These are phyloP conservation scores for Hemibagrus wyckioides DNA, from an alignment of 2,113 vertebrate genomes.

Conservation along the genomic window DNA sequence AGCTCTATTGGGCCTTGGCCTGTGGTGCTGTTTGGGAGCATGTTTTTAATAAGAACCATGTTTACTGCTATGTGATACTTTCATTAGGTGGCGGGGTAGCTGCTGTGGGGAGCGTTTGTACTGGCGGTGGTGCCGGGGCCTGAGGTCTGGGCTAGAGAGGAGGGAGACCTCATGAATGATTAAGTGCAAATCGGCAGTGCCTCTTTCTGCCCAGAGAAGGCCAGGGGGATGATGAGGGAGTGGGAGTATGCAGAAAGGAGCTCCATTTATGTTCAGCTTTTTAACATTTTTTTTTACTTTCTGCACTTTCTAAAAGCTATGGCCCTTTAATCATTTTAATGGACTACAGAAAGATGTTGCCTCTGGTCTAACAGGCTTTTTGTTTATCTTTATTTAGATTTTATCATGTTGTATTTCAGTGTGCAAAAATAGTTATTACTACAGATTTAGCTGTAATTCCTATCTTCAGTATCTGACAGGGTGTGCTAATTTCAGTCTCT, in stretches of 20 bases:
- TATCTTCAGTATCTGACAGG: not conserved
- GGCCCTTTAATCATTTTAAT: conserved; percentile 33
- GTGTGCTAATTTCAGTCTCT: conserved; percentile 12
- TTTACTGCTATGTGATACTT: conserved; percentile 49
- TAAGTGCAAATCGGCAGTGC: conserved; percentile 46
- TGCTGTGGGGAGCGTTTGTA: conserved; percentile 38
- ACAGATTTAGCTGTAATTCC: not conserved
- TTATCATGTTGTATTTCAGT: not conserved
- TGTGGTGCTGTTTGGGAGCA: conserved; percentile 47
- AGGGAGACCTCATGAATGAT: conserved; percentile 48
- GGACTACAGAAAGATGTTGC: conserved; percentile 17
- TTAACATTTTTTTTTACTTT: conserved; percentile 38
- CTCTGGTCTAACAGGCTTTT: conserved; percentile 13
- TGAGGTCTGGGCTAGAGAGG: conserved; percentile 25
- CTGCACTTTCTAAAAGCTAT: conserved; percentile 14
- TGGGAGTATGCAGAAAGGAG: conserved; percentile 17
- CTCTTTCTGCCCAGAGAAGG: conserved; percentile 25
- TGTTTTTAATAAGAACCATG: conserved; percentile 47
- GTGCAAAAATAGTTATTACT: not conserved
- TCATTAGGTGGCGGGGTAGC: conserved; percentile 40
- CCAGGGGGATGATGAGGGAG: conserved; percentile 16
- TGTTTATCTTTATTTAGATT: conserved; percentile 20
- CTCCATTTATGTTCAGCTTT: conserved; percentile 23
- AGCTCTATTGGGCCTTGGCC: conserved; percentile 38
- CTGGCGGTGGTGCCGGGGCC: conserved; percentile 28